Percentiles rank a stretch among this genome's conserved stretches.
phyloP scores from a whole-genome alignment of 2,797 vertebrate genomes.

The Epinephelus awoara region DNA sequence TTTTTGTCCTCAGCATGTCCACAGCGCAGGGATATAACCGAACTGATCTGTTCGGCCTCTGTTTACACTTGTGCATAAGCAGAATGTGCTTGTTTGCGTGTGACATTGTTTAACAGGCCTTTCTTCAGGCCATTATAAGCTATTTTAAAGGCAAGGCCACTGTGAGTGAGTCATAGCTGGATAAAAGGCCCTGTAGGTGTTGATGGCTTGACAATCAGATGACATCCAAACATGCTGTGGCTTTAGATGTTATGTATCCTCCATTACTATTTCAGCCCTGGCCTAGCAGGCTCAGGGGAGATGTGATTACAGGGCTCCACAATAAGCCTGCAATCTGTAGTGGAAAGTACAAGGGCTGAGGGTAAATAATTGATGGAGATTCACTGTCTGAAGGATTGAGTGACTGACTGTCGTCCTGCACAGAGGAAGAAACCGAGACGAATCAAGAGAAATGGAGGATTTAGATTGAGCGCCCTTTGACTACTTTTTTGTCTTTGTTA shows the following conservation, averaged over 20 bases:
- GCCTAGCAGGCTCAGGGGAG: conserved; percentile 44
- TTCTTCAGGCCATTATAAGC: conserved; percentile 22
- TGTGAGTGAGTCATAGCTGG: conserved; percentile 30
- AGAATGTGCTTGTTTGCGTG: background rate
- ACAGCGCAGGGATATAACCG: background rate
- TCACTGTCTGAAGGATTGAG: conserved; percentile 55
- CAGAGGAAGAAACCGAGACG: background rate
- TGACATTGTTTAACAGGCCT: conserved; percentile 16
- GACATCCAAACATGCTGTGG: conserved; percentile 40
- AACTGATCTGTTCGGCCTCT: background rate
- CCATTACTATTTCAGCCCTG: conserved; percentile 52
- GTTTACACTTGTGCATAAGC: background rate
- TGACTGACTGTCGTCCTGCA: conserved; percentile 33
- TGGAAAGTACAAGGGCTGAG: conserved; percentile 65
- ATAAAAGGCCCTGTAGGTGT: conserved; percentile 49
- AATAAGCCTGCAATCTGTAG: conserved; percentile 67
- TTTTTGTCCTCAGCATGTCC: background rate
- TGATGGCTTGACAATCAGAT: conserved; percentile 41
- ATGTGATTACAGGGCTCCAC: conserved; percentile 69
- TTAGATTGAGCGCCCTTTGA: background rate
- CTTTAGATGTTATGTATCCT: conserved; percentile 40
- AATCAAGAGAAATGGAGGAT: background rate
- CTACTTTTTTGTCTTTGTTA: background rate
- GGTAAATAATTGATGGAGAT: conserved; percentile 69
- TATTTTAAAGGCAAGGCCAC: conserved; percentile 44